Evolutionary conservation across 2,797 vertebrate genomes (phyloP), one percentile per base, ranked within the genome.

Genomic region (Rallus crepitans): DNA sequence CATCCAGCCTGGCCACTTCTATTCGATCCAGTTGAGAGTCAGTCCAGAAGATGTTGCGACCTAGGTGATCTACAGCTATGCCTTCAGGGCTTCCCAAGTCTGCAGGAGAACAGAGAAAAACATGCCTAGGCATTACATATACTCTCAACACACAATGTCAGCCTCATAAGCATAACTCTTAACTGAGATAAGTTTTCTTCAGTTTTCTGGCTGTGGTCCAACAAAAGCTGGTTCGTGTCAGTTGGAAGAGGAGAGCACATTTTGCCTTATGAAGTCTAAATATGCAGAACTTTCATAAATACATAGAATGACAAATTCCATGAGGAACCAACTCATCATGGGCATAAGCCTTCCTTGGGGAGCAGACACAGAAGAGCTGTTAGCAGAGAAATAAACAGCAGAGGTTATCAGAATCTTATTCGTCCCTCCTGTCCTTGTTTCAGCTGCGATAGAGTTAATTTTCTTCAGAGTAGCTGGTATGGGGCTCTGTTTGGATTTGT

Each of bases 41-140:
- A 4, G 99, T 99, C 99, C 99, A 99, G 98, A 99, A 99, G 95
- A 99, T 94, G 24, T 98, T 99, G 64, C 98, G 98, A 59, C 99
- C 98, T 16, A 99, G 95, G 82, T 99, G 98, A 97, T 99, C 99
- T 10, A 99, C 94, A 33, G 99, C 97, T 63, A 99, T 98, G 18
- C 99, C 99, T 96, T 99, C 99, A 15, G 99, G 99, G 87, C 99
- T 99, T n/a, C 97, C 97, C 73, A 99, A 86, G 70, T 98, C 99
- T 99, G 95, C 55, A 95, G 82, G 5, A 63, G 37, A 97, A 57
- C 15, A 92, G 33, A 78, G 31, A n/a, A 89, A 83, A 57, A 12
- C 18, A 45, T 47, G n/a, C 20, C 23, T 30, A 53, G 48, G 33
- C 39, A 42, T 89, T 64, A 31, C 31, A 40, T 52, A 80, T 80